phyloP scores from a whole-genome alignment of 23 tunicate species.

The Oikopleura dioica region DNA sequence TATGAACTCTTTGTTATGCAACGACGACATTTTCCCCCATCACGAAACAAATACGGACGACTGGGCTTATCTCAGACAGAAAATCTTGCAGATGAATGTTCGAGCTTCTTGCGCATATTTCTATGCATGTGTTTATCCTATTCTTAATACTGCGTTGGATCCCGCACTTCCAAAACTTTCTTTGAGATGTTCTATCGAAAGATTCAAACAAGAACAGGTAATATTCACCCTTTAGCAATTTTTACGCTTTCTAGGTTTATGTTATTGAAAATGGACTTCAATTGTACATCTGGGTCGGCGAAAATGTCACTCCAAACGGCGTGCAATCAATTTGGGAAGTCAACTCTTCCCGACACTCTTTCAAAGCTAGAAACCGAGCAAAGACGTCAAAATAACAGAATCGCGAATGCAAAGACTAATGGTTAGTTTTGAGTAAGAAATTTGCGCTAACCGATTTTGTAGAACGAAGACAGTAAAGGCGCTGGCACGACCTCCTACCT shows the following conservation, averaged over 20 bases:
- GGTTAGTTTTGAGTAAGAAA: too few species aligned
- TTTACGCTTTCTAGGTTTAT: constrained; percentile 32
- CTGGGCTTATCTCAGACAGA: constrained; percentile 42
- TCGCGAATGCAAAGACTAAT: not conserved
- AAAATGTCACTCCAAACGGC: constrained; percentile 31
- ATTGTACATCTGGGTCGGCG: constrained; percentile 75
- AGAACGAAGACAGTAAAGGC: constrained; percentile 49
- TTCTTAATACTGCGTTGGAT: not conserved
- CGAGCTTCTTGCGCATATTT: constrained; percentile 36
- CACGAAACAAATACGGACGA: constrained; percentile 78
- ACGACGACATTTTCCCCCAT: constrained; percentile 68
- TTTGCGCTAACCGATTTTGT: too few species aligned
- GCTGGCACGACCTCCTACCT: constrained; percentile 63
- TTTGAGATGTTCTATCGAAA: not conserved
- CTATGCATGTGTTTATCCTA: constrained; percentile 26
- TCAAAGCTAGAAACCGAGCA: too few species aligned
- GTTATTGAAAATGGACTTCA: constrained; percentile 45
- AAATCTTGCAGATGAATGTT: constrained; percentile 43
- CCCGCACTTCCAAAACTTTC: constrained; percentile 11
- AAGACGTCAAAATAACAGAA: not conserved
- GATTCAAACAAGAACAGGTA: constrained; percentile 7
- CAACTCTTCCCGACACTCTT: too few species aligned
- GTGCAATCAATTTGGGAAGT: constrained; percentile 50
- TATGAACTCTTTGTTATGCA: not conserved
- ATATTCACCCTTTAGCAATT: too few species aligned